These are phyloP conservation scores for Xylota segnis DNA, from an alignment of 2,888 invertebrate species.

Conservation along the genomic window DNA sequence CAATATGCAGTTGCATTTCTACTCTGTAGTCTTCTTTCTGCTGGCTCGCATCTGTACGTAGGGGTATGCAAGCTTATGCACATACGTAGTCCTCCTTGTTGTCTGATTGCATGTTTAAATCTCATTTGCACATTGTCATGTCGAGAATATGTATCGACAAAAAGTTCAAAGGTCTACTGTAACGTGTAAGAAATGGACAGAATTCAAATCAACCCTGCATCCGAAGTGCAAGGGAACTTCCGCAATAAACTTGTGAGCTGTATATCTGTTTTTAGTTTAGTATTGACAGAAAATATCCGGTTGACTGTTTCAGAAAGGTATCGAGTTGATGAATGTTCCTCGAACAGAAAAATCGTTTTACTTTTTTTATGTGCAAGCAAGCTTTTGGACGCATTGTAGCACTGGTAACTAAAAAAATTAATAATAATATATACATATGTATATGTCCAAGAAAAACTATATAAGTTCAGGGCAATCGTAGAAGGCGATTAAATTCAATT, in stretches of 20 bases:
- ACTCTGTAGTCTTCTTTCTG: conserved; percentile 6
- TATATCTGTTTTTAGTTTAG: neutral
- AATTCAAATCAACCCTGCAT: neutral
- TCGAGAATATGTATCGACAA: conserved; percentile 5
- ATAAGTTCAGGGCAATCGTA: too few species aligned
- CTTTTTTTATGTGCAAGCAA: too few species aligned
- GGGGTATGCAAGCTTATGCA: conserved; percentile 4
- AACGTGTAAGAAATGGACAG: neutral
- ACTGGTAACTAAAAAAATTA: too few species aligned
- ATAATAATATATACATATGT: too few species aligned
- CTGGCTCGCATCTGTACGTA: neutral
- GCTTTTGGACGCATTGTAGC: too few species aligned
- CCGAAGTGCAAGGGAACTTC: neutral
- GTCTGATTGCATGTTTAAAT: conserved; percentile 17
- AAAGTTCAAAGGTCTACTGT: neutral
- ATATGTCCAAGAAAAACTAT: too few species aligned
- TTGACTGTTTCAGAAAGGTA: neutral
- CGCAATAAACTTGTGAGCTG: neutral
- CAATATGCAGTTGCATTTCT: conserved; percentile 34
- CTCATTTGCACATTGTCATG: conserved; percentile 25
- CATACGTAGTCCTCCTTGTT: conserved; percentile 3
- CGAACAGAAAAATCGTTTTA: too few species aligned
- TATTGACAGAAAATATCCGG: neutral
- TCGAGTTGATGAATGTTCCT: neutral
- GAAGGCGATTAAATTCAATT: too few species aligned